Percentiles rank a stretch among this genome's conserved stretches.
These are phyloP conservation scores for Enteromius mattozi DNA, from an alignment of 2,797 vertebrate genomes.

Conservation along the genomic window DNA sequence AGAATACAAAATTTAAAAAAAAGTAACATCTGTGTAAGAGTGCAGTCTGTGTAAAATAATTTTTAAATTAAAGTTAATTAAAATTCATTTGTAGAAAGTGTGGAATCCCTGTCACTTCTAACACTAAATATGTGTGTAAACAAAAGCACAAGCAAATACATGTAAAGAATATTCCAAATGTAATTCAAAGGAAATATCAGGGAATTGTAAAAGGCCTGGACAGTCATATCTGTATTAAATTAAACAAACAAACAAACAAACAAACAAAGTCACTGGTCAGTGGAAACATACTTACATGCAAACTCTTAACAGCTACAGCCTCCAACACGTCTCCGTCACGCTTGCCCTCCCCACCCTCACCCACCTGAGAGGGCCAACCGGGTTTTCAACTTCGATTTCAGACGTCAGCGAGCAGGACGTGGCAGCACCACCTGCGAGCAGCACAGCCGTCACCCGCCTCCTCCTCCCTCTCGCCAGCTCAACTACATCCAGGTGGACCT, in stretches of 20 bases:
- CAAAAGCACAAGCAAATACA: neutral
- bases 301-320: slow-evolving; percentile 54
- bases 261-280: neutral
- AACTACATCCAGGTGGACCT: slow-evolving; percentile 99
- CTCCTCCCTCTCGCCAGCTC: slow-evolving; percentile 87
- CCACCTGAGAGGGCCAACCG: slow-evolving; percentile 73
- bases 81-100: too few relatives aligned
- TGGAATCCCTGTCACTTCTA: slow-evolving; percentile 46
- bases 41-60: too few relatives aligned
- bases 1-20: neutral
- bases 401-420: slow-evolving; percentile 78
- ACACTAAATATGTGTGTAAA: slow-evolving; percentile 77
- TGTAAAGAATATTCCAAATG: neutral
- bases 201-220: neutral
- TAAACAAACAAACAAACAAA: neutral
- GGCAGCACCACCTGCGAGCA: slow-evolving; percentile 70
- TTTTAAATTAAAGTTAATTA: too few relatives aligned
- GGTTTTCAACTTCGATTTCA: slow-evolving; percentile 95
- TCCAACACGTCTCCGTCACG: slow-evolving; percentile 74
- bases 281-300: neutral
- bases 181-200: neutral
- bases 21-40: neutral
- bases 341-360: slow-evolving; percentile 74
- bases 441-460: slow-evolving; percentile 77
- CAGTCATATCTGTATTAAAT: neutral